A percentile compares a stretch with the other conserved stretches of the same genome.
These are phyloP conservation scores for Neosilurus hyrtlii DNA, from an alignment of 2,797 vertebrate genomes.

Conservation along the genomic window DNA sequence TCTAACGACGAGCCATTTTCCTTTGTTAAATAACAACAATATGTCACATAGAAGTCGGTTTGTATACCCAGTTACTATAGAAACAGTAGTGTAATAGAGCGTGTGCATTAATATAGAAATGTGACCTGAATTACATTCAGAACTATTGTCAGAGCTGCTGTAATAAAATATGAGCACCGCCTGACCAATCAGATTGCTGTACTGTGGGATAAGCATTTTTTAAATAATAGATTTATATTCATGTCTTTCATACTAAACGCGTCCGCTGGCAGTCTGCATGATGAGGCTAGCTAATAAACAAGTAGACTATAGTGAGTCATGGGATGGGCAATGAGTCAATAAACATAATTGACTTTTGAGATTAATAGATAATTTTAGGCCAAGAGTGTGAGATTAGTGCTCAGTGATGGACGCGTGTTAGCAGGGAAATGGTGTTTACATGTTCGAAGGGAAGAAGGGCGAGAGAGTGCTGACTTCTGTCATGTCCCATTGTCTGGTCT, in stretches of 20 bases:
- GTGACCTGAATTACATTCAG: background rate
- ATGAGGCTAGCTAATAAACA: background rate
- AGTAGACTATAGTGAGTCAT: background rate
- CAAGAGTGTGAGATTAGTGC: constrained; percentile 37
- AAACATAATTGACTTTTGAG: constrained; percentile 56
- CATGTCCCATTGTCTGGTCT: constrained; percentile 34
- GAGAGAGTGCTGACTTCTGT: background rate
- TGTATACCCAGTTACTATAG: background rate
- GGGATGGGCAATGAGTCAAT: constrained; percentile 49
- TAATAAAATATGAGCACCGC: background rate
- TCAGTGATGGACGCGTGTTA: constrained; percentile 13
- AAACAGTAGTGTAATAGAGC: background rate
- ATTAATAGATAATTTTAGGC: constrained; percentile 55
- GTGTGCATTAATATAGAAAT: background rate
- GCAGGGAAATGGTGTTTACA: background rate
- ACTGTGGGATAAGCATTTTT: no score
- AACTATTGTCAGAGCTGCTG: background rate
- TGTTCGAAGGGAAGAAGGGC: background rate
- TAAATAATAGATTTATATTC: background rate
- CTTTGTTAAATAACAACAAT: no score
- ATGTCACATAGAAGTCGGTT: background rate
- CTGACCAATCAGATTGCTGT: constrained; percentile 2
- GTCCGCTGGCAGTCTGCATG: background rate
- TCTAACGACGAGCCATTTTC: no score
- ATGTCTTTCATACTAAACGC: background rate